Base-by-base conservation (phyloP, 2,797 vertebrate species). In the Champsocephalus esox region DNA sequence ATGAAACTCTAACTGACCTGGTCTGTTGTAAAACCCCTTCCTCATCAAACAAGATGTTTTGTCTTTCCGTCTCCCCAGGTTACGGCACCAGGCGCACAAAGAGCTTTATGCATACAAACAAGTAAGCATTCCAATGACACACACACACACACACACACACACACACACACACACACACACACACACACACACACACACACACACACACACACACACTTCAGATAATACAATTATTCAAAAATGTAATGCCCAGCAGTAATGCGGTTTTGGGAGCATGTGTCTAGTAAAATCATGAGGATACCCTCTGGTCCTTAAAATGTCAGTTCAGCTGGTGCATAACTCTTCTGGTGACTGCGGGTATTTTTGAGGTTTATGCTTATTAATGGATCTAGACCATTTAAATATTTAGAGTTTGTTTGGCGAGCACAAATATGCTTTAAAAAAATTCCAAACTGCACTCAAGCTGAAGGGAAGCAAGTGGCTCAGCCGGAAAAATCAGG, bases 51-150 rank as follows among this genome's bases (percentile, higher is more conserved):
- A 75, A 75, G 66, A 46, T 77, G 54, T 63, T 86, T 75, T 62
- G 87, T 89, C 66, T 86, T 73, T 88, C 28, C 88, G 6, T 94
- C 89, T 90, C 79, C 73, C 77, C 92, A 99, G 98, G 95, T 96
- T 99, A 94, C 95, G 98, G 85, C 98, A 99, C 83, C 98, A 99
- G 92, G 98, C 98, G 4, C 97, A 99, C 94, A 99, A 99, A 94
- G 98, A 99, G 90, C 95, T 99, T 73, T 99, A 99, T 85, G 98
- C 98, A 80, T 99, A 99, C 94, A 99, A 99, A 94, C 98, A 99
- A 96, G 98, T 99, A 89, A 96, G 96, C 38, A 38, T 0, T 66
- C 48, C 62, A 45, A 9, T 34, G 9, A 41, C 69, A 49, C 34
- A 28, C 56, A 56, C 19, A 3, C 38, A 32, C 61, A 10, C 50